These are phyloP conservation scores for Gnatocerus cornutus DNA, from an alignment of 2,888 invertebrate genomes.

Conservation along the genomic window DNA sequence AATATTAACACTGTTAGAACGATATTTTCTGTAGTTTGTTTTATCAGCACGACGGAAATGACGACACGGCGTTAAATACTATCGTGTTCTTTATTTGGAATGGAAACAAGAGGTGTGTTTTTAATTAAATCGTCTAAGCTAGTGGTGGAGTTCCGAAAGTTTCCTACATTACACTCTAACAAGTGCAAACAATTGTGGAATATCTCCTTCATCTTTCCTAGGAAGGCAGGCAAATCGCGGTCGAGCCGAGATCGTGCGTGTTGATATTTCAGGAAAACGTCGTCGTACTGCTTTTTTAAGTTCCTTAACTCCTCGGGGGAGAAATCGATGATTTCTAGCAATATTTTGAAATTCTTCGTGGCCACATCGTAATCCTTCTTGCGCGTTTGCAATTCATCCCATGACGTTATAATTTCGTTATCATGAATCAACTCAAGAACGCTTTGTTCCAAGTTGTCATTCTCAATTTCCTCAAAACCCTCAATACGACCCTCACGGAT, in stretches of 20 bases:
- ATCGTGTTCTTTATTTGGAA: conserved; percentile 7
- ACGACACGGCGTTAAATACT: neutral
- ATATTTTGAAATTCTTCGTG: conserved; percentile 66
- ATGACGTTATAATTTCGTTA: conserved; percentile 32
- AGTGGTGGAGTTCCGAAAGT: conserved; percentile 11
- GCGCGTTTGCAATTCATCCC: conserved; percentile 55
- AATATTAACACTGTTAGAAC: conserved; percentile 39
- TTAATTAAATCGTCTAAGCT: conserved; percentile 11
- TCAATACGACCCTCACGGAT: conserved; percentile 3
- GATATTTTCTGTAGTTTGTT: too few relatives aligned
- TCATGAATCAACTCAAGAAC: conserved; percentile 29
- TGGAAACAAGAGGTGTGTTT: neutral
- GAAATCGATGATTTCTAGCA: conserved; percentile 65
- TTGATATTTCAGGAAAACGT: conserved; percentile 63
- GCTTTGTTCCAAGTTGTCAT: conserved; percentile 30
- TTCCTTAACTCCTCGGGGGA: conserved; percentile 61
- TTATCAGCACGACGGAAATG: neutral
- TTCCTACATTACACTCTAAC: conserved; percentile 52
- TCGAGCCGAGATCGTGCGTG: conserved; percentile 63
- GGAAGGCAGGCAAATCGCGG: conserved; percentile 60
- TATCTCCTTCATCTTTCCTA: conserved; percentile 57
- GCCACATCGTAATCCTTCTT: conserved; percentile 64
- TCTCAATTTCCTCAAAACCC: conserved; percentile 29
- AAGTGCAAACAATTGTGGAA: conserved; percentile 55
- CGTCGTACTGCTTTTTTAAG: conserved; percentile 65